Conservation (phyloP, 2,888 invertebrate genomes). For the Dynastes maya region DNA sequence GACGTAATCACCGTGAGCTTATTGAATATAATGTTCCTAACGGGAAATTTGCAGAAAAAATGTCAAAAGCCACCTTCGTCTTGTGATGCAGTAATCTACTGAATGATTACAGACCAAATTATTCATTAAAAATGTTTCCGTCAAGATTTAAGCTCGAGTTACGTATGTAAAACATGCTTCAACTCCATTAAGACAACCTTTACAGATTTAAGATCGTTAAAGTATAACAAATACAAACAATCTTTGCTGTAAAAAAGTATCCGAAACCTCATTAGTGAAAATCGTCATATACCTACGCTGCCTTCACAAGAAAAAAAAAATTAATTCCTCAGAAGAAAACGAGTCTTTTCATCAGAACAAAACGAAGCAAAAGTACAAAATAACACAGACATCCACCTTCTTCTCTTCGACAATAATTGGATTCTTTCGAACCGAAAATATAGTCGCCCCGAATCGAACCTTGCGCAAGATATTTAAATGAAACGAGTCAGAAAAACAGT, state of each 20-base stretch:
- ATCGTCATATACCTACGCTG: background rate
- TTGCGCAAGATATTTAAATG: constrained; percentile 25
- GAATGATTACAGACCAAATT: too few relatives aligned
- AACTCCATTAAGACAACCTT: too few relatives aligned
- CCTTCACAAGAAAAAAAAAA: background rate
- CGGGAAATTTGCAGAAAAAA: too few relatives aligned
- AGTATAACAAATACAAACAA: too few relatives aligned
- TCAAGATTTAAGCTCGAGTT: too few relatives aligned
- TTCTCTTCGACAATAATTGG: constrained; percentile 16
- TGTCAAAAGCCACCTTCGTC: too few relatives aligned
- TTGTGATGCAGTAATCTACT: too few relatives aligned
- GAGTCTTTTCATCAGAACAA: background rate
- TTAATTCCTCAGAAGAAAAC: background rate
- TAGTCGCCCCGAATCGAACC: background rate
- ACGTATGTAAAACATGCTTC: too few relatives aligned
- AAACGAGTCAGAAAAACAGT: background rate
- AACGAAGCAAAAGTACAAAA: constrained; percentile 5
- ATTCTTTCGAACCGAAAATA: constrained; percentile 5
- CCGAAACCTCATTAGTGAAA: background rate
- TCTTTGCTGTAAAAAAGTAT: background rate
- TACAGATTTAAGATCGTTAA: too few relatives aligned
- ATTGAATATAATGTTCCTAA: too few relatives aligned
- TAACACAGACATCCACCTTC: background rate
- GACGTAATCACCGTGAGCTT: too few relatives aligned
- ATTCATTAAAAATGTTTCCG: too few relatives aligned